phyloP scores from a whole-genome alignment of 2,888 invertebrate species.

The Hecatera dysodea region DNA sequence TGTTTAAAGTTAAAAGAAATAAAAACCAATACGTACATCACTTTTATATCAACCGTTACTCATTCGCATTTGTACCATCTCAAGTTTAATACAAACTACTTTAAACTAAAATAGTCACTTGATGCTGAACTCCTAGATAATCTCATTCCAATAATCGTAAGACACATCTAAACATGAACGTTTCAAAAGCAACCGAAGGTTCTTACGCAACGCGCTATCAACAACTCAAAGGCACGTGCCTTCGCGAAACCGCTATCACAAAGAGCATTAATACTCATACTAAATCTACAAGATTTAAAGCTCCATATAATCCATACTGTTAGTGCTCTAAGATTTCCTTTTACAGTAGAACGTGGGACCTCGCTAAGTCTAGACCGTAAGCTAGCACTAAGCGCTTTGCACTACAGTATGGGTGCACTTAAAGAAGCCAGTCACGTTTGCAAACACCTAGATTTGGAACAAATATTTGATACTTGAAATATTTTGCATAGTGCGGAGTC shows the following conservation, averaged over 20 bases:
- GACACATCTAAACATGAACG: background rate
- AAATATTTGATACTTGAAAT: slow-evolving; percentile 49
- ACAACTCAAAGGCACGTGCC: slow-evolving; percentile 22
- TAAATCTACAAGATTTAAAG: slow-evolving; percentile 43
- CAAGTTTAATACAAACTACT: background rate
- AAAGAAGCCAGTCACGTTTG: slow-evolving; percentile 51
- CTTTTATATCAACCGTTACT: background rate
- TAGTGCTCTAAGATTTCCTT: slow-evolving; percentile 45
- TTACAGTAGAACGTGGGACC: slow-evolving; percentile 21
- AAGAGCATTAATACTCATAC: slow-evolving; percentile 29
- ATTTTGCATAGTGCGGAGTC: slow-evolving; percentile 35
- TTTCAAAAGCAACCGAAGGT: background rate
- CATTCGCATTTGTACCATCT: background rate
- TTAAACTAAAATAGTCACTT: background rate
- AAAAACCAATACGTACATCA: background rate
- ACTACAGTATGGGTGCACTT: slow-evolving; percentile 35
- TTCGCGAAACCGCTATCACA: slow-evolving; percentile 11
- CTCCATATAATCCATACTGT: slow-evolving; percentile 41
- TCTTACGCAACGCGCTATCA: background rate
- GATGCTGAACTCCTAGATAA: too few relatives aligned
- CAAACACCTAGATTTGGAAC: slow-evolving; percentile 47
- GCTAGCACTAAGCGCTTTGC: slow-evolving; percentile 44
- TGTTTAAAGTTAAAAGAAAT: background rate
- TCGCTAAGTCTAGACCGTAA: slow-evolving; percentile 32
- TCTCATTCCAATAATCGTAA: background rate